Conservation (phyloP, 1,140 invertebrate species). For the Lepidostoma basale region DNA sequence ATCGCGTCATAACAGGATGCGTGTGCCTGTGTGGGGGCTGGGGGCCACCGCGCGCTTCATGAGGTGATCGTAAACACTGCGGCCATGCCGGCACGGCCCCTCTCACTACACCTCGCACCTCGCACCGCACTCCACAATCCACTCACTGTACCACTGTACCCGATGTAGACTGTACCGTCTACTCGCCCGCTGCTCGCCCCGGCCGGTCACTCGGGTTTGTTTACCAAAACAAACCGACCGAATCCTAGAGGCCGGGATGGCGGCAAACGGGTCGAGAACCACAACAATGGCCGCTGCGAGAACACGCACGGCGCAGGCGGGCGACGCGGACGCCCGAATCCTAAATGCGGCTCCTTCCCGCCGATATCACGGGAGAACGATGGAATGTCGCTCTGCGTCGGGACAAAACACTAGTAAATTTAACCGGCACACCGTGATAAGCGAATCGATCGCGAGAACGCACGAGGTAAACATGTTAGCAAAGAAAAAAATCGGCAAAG, state of each 20-base stretch:
- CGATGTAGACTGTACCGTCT: too few relatives aligned
- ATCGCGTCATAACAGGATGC: slow-evolving; percentile 28
- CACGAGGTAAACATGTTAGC: slow-evolving; percentile 32
- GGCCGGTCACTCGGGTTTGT: neutral
- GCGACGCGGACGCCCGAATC: slow-evolving; percentile 18
- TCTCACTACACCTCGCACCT: neutral
- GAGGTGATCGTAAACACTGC: slow-evolving; percentile 22
- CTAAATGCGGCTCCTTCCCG: slow-evolving; percentile 20
- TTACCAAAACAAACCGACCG: neutral
- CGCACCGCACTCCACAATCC: neutral
- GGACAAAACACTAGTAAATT: slow-evolving; percentile 26
- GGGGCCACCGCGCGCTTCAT: slow-evolving; percentile 1
- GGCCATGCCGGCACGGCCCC: neutral
- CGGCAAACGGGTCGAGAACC: slow-evolving; percentile 20
- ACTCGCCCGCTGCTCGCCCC: neutral
- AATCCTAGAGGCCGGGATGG: neutral
- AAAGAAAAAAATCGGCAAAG: neutral
- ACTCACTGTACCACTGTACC: neutral
- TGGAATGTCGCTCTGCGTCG: slow-evolving; percentile 1
- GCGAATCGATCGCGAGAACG: slow-evolving; percentile 50
- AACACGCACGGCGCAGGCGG: slow-evolving; percentile 38
- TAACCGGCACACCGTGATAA: slow-evolving; percentile 48
- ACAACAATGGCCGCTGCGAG: slow-evolving; percentile 39
- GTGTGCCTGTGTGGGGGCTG: neutral
- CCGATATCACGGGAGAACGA: slow-evolving; percentile 29